Percentiles rank a stretch among this genome's conserved stretches.
phyloP scores from a whole-genome alignment of 2,797 vertebrate species.

The Rhynchotus rufescens region DNA sequence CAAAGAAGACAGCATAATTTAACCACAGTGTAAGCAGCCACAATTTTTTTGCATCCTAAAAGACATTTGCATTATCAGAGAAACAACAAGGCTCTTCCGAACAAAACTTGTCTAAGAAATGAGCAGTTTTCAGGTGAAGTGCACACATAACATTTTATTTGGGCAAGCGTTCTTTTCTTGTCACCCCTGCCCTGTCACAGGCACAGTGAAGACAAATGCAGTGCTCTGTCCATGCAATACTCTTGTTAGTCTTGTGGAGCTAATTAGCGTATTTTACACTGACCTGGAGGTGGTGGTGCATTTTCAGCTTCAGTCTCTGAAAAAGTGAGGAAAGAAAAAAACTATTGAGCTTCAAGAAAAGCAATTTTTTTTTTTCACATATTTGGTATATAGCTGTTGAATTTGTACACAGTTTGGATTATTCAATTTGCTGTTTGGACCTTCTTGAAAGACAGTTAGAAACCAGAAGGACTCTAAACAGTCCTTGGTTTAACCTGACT shows the following conservation, averaged over 20 bases:
- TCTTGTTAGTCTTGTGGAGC: not conserved
- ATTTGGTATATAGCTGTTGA: not conserved
- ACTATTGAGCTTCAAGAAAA: not conserved
- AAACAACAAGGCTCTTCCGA: not conserved
- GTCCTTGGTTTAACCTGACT: not conserved
- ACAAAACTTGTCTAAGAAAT: not conserved
- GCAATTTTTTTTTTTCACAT: not conserved
- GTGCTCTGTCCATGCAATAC: not conserved
- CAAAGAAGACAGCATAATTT: not conserved
- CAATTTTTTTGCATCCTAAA: not conserved
- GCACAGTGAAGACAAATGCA: not conserved
- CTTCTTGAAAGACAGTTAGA: not conserved
- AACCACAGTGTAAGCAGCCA: not conserved
- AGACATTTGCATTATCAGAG: not conserved
- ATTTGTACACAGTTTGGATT: not conserved
- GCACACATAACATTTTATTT: not conserved
- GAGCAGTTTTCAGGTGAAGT: not conserved
- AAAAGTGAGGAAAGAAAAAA: constrained; percentile 64
- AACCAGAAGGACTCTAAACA: not conserved
- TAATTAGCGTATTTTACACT: constrained; percentile 42
- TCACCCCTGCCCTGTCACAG: not conserved
- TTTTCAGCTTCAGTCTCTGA: constrained; percentile 78
- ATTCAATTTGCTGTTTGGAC: not conserved
- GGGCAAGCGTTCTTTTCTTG: not conserved
- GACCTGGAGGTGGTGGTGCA: constrained; percentile 75